Evolutionary conservation across 2,888 invertebrate species (phyloP), one percentile per base, ranked within the genome.

Genomic region (Ptilodon capucinus): DNA sequence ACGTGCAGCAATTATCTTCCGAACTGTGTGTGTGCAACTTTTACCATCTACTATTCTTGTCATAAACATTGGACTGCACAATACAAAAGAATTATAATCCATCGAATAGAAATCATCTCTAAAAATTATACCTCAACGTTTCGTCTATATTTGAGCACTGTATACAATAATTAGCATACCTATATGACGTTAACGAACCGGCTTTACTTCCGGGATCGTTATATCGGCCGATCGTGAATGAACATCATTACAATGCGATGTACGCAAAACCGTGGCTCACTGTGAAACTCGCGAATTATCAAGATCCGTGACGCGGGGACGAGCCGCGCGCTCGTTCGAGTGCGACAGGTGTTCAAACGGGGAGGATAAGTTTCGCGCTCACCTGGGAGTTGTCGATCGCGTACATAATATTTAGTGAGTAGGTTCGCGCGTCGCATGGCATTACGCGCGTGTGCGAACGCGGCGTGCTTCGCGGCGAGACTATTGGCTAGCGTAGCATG

Each of bases 161-260:
- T 79, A 76, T 76, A 78, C 73, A 72, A 66, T 77, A 83, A 87
- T 88, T 86, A 86, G 81, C 86, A 88, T 88, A 85, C 76, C 76
- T 74, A 82, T 68, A 81, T 82, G 85, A 86, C 85, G 86, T 82
- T 83, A 79, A 82, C 77, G 77, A 87, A 89, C 87, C 84, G 84
- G 87, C 86, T 84, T 71, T 73, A 86, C 88, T 90, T 90, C 90
- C 90, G 90, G 89, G 90, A 84, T 83, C 81, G 81, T 80, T 85
- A 84, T 72, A 82, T 84, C 77, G 81, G 73, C 71, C 64, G 77
- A 75, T 76, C 72, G 79, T 84, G 81, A 87, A 84, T 83, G 86
- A 84, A 79, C 80, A 84, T 82, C 79, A 77, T 79, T 80, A 81
- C 76, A 80, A 81, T 76, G 73, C 73, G 74, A 74, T 71, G 69